A percentile compares a stretch with the other conserved stretches of the same genome.
phyloP scores from a whole-genome alignment of 2,797 vertebrate genomes.

The Pteropus rufus region DNA sequence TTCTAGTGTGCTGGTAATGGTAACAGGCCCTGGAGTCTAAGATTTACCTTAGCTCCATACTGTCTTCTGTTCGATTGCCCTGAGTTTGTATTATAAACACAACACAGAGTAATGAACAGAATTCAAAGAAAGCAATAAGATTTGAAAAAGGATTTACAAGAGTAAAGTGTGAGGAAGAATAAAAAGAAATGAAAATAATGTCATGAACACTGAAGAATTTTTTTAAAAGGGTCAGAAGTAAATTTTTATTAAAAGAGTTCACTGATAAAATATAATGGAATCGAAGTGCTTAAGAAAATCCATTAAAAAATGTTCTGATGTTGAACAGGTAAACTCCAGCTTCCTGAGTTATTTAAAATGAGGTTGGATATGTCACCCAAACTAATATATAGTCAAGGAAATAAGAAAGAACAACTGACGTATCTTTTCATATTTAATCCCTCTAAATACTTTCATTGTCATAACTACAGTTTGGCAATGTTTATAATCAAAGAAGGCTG shows the following conservation, averaged over 20 bases:
- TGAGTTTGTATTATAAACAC: neutral
- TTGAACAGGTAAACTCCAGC: neutral
- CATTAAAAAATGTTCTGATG: neutral
- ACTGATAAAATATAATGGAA: neutral
- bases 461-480: neutral
- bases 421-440: neutral
- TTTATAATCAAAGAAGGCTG: neutral
- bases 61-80: neutral
- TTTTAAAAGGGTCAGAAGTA: neutral
- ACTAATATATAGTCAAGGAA: neutral
- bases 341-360: neutral
- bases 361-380: neutral
- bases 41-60: neutral
- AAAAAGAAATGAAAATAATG: neutral
- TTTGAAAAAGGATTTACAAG: neutral
- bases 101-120: neutral
- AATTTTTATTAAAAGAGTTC: neutral
- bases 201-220: neutral
- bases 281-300: neutral
- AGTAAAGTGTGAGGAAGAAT: neutral
- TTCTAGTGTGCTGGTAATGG: neutral
- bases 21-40: neutral
- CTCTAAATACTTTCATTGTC: neutral
- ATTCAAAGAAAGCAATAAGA: neutral
- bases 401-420: neutral